Percentiles rank a stretch among this genome's conserved stretches.
These are phyloP conservation scores for Montifringilla adamsi DNA, from an alignment of 2,113 vertebrate species.

Conservation along the genomic window DNA sequence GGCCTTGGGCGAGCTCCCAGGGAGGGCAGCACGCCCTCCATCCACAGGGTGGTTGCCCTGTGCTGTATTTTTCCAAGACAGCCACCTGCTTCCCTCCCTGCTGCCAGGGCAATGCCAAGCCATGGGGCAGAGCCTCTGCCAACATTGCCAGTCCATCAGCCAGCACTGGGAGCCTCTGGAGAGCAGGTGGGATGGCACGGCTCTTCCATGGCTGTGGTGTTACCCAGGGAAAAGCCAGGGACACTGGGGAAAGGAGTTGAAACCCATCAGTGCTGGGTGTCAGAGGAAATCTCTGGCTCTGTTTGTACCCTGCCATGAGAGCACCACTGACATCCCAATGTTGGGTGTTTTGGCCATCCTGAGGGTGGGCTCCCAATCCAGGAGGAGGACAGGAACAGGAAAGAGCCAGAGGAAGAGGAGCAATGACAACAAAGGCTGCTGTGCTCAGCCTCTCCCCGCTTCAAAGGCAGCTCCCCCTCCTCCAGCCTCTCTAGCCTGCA, in stretches of 20 bases:
- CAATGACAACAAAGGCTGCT: neutral
- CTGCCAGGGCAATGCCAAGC: neutral
- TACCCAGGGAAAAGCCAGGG: neutral
- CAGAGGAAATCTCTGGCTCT: neutral
- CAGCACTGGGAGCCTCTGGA: neutral
- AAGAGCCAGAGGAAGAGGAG: neutral
- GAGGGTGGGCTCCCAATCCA: neutral
- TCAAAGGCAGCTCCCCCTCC: neutral
- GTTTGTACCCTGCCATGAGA: neutral
- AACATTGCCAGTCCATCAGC: fast-evolving
- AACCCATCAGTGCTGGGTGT: neutral
- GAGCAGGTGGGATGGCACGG: fast-evolving
- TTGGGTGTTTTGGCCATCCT: neutral
- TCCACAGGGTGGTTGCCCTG: neutral
- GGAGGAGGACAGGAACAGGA: neutral
- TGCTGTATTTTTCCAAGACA: neutral
- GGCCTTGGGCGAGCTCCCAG: neutral
- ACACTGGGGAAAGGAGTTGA: neutral
- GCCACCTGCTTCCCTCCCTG: neutral
- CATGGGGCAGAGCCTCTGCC: neutral
- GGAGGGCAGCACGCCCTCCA: neutral
- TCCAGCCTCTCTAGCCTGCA: neutral
- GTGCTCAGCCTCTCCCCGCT: neutral
- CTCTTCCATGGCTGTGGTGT: neutral
- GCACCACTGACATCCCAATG: fast-evolving